phyloP scores from a whole-genome alignment of 2,797 vertebrate species.

The Lepus oiostolus region DNA sequence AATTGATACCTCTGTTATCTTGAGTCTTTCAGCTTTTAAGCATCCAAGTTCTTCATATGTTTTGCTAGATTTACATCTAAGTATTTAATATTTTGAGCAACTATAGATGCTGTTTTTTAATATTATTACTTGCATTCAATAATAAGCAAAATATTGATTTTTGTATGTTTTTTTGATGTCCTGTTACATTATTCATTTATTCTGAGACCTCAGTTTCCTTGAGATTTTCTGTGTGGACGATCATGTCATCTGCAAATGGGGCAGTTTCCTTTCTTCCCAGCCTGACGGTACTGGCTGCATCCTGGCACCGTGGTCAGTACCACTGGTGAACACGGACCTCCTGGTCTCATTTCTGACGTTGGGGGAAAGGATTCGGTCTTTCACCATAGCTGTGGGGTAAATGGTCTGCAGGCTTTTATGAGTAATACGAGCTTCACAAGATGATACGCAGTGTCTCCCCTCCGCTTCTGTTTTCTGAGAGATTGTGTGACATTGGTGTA shows the following conservation, averaged over 20 bases:
- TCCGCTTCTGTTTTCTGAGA: not conserved
- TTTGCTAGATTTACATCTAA: conserved; percentile 5
- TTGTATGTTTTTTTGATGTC: too few species aligned
- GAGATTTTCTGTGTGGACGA: too few species aligned
- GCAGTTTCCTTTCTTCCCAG: not conserved
- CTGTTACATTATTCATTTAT: not conserved
- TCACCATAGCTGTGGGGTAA: not conserved
- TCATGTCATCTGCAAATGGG: too few species aligned
- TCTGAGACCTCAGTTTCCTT: not conserved
- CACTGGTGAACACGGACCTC: not conserved
- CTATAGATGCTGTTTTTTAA: not conserved
- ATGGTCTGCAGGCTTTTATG: not conserved
- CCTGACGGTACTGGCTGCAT: not conserved
- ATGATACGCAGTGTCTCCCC: not conserved
- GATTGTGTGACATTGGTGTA: not conserved
- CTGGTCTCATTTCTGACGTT: not conserved
- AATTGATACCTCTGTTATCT: conserved; percentile 31
- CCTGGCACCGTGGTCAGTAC: not conserved
- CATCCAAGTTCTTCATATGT: not conserved
- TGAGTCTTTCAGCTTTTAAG: conserved; percentile 20
- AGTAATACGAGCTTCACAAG: not conserved
- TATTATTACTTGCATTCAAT: not conserved
- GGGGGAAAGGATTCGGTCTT: not conserved
- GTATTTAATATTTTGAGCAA: not conserved
- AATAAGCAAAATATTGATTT: too few species aligned